These are phyloP conservation scores for Pelagia noctiluca DNA, from an alignment of 30 jellyfish, hydroid and myxozoan genomes.

Conservation along the genomic window DNA sequence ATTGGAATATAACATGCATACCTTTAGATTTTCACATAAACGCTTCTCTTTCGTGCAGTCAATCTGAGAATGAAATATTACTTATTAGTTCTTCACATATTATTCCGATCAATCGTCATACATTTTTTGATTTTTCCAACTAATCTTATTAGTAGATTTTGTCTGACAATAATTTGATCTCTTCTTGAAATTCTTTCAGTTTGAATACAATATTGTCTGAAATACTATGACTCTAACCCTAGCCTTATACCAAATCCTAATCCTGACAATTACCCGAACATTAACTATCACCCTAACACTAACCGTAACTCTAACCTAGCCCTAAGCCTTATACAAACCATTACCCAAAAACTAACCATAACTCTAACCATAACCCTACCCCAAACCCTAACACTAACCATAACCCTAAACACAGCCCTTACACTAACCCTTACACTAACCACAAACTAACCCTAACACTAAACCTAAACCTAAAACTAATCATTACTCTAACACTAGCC, in stretches of 20 bases:
- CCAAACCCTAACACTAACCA: neutral
- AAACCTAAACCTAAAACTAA: neutral
- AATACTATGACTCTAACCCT: neutral
- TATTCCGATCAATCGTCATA: neutral
- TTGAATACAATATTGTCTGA: neutral
- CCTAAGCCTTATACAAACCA: neutral
- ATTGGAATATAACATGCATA: neutral
- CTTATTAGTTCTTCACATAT: neutral
- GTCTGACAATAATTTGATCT: neutral
- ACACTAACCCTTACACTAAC: slow-evolving; percentile 10
- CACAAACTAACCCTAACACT: neutral
- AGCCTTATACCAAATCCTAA: no score
- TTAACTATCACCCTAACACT: neutral
- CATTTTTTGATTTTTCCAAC: neutral
- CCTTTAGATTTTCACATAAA: slow-evolving; percentile 14
- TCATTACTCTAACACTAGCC: neutral
- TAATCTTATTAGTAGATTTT: slow-evolving; percentile 8
- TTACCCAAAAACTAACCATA: neutral
- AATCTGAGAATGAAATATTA: neutral
- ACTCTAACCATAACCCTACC: neutral
- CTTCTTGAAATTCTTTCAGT: neutral
- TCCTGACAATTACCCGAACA: neutral
- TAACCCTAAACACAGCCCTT: neutral
- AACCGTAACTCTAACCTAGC: neutral
- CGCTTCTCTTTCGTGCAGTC: slow-evolving; percentile 16